Percentiles rank a stretch among this genome's conserved stretches.
Evolutionary conservation across 1,140 invertebrate species (phyloP).

Genomic region (Linepithema humile): DNA sequence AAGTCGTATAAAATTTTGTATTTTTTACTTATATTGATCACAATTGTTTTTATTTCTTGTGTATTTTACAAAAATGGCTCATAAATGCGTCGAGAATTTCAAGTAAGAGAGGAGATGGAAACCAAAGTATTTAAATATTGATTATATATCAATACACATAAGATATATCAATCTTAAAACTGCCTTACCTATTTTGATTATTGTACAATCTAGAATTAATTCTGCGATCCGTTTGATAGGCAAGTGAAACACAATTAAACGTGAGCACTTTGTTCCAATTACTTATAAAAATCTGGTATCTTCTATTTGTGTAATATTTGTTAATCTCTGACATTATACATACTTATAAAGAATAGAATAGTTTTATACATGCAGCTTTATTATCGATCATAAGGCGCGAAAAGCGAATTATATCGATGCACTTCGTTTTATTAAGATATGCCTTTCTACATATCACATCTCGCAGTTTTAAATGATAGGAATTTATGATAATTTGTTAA

Average conservation of each 20-base stretch:
- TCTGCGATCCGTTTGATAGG: neutral
- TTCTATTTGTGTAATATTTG: neutral
- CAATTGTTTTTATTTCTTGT: slow-evolving; percentile 30
- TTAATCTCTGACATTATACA: no score
- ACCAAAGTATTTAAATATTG: slow-evolving; percentile 78
- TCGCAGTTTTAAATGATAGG: slow-evolving; percentile 5
- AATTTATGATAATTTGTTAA: slow-evolving; percentile 18
- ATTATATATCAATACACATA: slow-evolving; percentile 58
- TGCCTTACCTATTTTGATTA: slow-evolving; percentile 61
- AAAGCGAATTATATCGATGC: neutral
- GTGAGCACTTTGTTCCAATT: slow-evolving; percentile 31
- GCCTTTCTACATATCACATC: neutral
- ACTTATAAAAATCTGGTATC: slow-evolving; percentile 35
- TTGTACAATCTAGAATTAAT: slow-evolving; percentile 71
- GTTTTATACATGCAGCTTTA: slow-evolving; percentile 24
- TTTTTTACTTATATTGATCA: slow-evolving; percentile 5
- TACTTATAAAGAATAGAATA: slow-evolving; percentile 34
- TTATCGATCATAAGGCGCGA: slow-evolving; percentile 10
- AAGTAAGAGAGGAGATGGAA: slow-evolving; percentile 59
- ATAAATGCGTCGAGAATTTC: slow-evolving; percentile 43
- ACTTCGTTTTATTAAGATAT: slow-evolving; percentile 22
- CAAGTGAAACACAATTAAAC: neutral
- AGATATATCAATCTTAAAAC: slow-evolving; percentile 62
- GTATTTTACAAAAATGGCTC: slow-evolving; percentile 3
- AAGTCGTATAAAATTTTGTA: neutral